Evolutionary conservation across 2,888 invertebrate genomes (phyloP).

Genomic region (Dryocosmus kuriphilus): DNA sequence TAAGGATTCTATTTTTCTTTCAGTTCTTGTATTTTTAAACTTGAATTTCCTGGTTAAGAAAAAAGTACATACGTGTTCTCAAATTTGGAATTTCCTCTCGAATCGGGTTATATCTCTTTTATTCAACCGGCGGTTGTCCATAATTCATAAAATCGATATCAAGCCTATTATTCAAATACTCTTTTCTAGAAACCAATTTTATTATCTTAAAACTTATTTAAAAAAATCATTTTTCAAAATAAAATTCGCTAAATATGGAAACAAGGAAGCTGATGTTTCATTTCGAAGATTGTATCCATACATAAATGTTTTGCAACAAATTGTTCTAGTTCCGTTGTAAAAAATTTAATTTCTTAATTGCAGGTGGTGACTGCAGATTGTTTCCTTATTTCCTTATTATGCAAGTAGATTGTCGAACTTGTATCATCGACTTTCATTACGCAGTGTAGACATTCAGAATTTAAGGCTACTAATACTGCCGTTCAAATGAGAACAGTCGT

Average conservation of each 20-base stretch:
- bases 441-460: constrained; percentile 12
- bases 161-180: neutral
- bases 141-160: constrained; percentile 19
- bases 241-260: neutral
- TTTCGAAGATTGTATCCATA: neutral
- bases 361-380: neutral
- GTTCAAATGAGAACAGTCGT: too few relatives aligned
- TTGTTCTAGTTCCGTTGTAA: neutral
- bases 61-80: neutral
- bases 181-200: neutral
- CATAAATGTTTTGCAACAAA: neutral
- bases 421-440: neutral
- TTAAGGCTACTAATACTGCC: neutral
- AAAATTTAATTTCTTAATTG: neutral
- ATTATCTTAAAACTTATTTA: neutral
- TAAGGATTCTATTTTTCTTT: neutral
- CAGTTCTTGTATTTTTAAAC: neutral
- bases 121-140: constrained; percentile 25
- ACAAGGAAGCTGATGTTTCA: neutral
- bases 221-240: neutral
- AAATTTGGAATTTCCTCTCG: neutral
- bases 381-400: constrained; percentile 8
- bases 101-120: constrained; percentile 16
- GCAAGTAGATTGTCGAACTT: constrained; percentile 17
- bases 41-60: neutral